Conservation (phyloP, 1,140 invertebrate species). For the Ridgeia piscesae region DNA sequence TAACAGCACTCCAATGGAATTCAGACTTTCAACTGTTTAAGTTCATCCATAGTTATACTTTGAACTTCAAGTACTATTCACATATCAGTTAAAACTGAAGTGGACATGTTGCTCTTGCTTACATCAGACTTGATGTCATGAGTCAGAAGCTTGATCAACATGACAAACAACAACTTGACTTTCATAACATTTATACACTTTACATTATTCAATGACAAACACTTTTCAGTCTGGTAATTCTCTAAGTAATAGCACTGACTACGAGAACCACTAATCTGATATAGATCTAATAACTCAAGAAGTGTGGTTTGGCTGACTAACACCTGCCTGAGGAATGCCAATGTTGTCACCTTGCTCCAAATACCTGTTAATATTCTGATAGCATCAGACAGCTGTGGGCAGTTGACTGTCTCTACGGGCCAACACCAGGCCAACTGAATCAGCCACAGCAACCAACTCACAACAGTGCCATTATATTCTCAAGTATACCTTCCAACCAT, state of each 20-base stretch:
- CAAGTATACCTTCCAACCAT: not conserved
- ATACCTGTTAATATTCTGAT: conserved; percentile 1
- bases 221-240: no score
- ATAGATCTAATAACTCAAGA: not conserved
- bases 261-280: not conserved
- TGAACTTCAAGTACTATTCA: not conserved
- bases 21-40: not conserved
- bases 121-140: not conserved
- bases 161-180: not conserved
- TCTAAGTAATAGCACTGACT: no score
- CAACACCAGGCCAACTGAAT: not conserved
- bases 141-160: not conserved
- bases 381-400: not conserved
- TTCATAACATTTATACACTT: not conserved
- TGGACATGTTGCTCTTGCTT: not conserved
- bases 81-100: not conserved
- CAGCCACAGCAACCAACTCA: not conserved
- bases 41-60: not conserved
- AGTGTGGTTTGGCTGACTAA: not conserved
- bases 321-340: not conserved
- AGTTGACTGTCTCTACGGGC: not conserved
- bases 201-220: not conserved
- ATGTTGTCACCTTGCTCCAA: not conserved
- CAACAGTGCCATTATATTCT: not conserved
- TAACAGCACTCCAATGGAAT: not conserved